Evolutionary conservation across 2,797 vertebrate genomes (phyloP), one percentile per base, ranked within the genome.

Genomic region (Gastrophryne carolinensis): DNA sequence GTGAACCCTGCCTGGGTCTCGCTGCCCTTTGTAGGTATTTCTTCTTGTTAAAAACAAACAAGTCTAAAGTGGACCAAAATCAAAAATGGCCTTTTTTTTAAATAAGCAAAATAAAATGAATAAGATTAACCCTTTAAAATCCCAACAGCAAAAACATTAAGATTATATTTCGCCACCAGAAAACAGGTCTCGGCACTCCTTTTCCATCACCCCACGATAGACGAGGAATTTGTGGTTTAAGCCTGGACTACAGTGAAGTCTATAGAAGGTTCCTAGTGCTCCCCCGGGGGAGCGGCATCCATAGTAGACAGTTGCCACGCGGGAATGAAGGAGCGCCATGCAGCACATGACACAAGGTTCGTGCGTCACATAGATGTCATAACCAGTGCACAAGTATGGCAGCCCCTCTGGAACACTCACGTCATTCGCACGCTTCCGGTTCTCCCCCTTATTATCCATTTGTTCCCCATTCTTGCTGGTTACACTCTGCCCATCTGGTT

Each of bases 301-400:
- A 0, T 95, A 97, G 84, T 96, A 98, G 41, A 96, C 94, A 0
- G 92, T 81, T 1, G 86, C 87, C 13, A 98, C 90, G 37, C 95
- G 86, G 1, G 95, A 93, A 73, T 97, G 95, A 0, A 96, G 88
- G 52, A 98, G 83, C 0, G 94, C 93, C 95, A 97, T 98, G 64
- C 94, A 89, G 0, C 95, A 98, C 94, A 98, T 94, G 1, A 90
- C 78, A 0, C 95, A 98, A 0, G 95, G 95, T 62, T 98, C 95
- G 0, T 91, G 82, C n/a, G 94, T 96, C 41, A 98, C 79, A 0
- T 95, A 97, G 5, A 97, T 83, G 76, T 98, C 94, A 0, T 92
- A 95, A 0, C 94, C 93, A 0, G 91, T 96, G 83, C 95, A 98
- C 47, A 98, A 92, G 47, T 97, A 98, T 0, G 93, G 89, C 15